Percentiles rank a stretch among this genome's conserved stretches.
Conservation (phyloP, 1,140 invertebrate genomes). For the Berghia stephanieae region DNA sequence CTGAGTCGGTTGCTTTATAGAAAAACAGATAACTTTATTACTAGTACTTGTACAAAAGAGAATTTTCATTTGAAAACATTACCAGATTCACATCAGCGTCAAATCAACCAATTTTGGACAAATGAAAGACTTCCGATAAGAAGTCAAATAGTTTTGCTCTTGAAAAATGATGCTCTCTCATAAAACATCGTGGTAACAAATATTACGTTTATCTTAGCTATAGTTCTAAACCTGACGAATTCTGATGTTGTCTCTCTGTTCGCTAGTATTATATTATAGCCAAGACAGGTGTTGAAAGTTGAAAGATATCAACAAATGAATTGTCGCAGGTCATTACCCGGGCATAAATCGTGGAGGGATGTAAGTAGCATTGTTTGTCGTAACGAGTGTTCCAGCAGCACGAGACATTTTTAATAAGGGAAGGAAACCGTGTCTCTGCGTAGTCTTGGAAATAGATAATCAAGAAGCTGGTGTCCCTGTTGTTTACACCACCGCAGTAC, state of each 20-base stretch:
- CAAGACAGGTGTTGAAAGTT: background rate
- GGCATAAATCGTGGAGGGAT: constrained; percentile 67
- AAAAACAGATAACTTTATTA: no score
- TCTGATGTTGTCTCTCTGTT: background rate
- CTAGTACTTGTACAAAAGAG: no score
- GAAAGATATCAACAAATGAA: background rate
- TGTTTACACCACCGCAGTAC: no score
- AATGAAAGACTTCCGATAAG: no score
- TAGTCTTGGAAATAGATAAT: no score
- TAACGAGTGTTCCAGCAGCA: constrained; percentile 65
- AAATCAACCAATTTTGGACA: no score
- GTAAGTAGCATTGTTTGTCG: constrained; percentile 67
- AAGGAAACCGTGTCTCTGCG: no score
- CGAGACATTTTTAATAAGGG: constrained; percentile 64
- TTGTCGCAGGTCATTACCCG: no score
- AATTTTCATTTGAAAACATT: no score
- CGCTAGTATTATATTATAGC: background rate
- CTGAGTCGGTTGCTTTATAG: no score
- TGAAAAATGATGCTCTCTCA: constrained; percentile 6
- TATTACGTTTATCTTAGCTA: background rate
- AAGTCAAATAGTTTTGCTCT: background rate
- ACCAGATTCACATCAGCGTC: no score
- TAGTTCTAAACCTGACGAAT: background rate
- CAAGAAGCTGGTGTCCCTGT: no score
- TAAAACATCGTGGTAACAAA: background rate